Percentiles rank a stretch among this genome's conserved stretches.
Evolutionary conservation across 2,113 vertebrate genomes (phyloP).

Genomic region (Gallinago media): DNA sequence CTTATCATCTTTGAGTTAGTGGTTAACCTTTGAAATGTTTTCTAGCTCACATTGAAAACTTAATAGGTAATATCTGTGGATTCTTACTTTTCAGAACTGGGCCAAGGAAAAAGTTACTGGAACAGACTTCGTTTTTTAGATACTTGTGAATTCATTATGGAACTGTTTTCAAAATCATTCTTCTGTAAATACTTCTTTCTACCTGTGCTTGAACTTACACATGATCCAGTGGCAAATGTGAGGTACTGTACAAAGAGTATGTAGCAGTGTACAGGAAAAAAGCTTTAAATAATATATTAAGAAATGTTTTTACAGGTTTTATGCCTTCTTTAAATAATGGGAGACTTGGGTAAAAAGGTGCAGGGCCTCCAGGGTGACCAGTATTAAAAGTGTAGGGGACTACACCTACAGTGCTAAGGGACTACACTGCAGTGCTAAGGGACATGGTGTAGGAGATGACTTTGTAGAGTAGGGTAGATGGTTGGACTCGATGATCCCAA

Average conservation of each 20-base stretch:
- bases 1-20: not conserved
- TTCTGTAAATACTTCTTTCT: slow-evolving; percentile 95
- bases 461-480: too few relatives aligned
- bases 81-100: slow-evolving; percentile 83
- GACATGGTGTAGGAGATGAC: too few relatives aligned
- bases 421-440: too few relatives aligned
- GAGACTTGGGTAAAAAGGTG: not conserved
- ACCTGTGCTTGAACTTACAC: slow-evolving; percentile 89
- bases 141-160: slow-evolving; percentile 92
- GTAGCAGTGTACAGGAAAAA: not conserved
- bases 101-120: slow-evolving; percentile 95
- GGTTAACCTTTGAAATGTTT: not conserved
- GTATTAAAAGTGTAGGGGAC: not conserved
- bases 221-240: slow-evolving; percentile 94
- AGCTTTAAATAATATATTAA: not conserved
- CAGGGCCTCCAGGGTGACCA: not conserved
- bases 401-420: too few relatives aligned
- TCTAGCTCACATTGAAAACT: not conserved
- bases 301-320: not conserved
- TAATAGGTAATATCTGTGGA: not conserved
- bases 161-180: slow-evolving; percentile 94
- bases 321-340: not conserved
- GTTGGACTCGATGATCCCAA: too few relatives aligned
- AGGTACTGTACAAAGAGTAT: slow-evolving; percentile 79
- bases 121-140: slow-evolving; percentile 94